A percentile compares a stretch with the other conserved stretches of the same genome.
These are phyloP conservation scores for Sialia sialis DNA, from an alignment of 2,113 vertebrate genomes.

Conservation along the genomic window DNA sequence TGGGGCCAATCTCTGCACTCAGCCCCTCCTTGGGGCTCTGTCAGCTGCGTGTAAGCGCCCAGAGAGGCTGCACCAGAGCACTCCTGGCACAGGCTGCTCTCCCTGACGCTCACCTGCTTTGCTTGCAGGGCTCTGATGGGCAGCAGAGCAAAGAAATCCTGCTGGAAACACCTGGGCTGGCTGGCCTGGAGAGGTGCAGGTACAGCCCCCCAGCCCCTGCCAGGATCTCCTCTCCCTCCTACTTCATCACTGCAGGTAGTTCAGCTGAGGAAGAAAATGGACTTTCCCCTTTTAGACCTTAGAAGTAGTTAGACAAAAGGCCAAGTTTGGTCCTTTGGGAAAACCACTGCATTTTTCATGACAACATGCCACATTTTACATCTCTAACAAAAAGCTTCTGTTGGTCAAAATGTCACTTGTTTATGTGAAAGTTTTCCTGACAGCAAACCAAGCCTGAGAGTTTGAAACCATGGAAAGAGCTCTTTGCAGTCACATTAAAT, in stretches of 20 bases:
- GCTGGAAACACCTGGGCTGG: conserved; percentile 73
- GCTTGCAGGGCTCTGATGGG: conserved; percentile 71
- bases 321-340: background rate
- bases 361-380: background rate
- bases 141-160: conserved; percentile 47
- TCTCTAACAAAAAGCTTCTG: background rate
- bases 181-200: conserved; percentile 53
- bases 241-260: background rate
- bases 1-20: rapidly evolving
- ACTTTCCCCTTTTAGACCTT: background rate
- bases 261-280: background rate
- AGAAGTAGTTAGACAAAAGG: background rate
- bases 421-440: background rate
- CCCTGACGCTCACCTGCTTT: background rate
- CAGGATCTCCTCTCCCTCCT: background rate
- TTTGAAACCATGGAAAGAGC: background rate
- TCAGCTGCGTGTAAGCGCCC: background rate
- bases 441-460: background rate
- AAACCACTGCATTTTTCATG: background rate
- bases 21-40: background rate
- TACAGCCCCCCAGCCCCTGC: background rate
- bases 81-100: background rate
- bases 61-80: background rate
- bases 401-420: background rate
- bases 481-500: background rate